Evolutionary conservation across 2,888 invertebrate genomes (phyloP), one percentile per base, ranked within the genome.

Genomic region (Pristionchus exspectatus): DNA sequence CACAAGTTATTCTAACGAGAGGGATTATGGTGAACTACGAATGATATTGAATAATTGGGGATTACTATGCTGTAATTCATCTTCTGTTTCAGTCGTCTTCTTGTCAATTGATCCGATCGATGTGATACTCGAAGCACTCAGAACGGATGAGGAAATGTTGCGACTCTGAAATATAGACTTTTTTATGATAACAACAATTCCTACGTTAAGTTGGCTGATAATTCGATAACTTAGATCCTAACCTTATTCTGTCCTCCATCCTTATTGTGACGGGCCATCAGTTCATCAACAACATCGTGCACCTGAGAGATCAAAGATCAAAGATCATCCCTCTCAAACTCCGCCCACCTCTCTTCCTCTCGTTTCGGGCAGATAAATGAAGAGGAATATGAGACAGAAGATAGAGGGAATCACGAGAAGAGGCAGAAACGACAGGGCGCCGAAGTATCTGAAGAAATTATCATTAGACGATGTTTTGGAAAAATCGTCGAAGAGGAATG

Each of bases 381-480:
- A 89, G 30, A 93, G 88, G 87, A 92, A 91, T 24, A 91, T 33
- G 59, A 92, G 69, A 63, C 91, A 93, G 72, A 93, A 24, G 21
- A 54, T 81, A 33, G 90, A 92, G 21, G 90, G 91, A 50, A 91
- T 85, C 84, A 91, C 89, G 81, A 93, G 89, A 16, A 93, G 87
- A 18, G 93, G 93, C 24, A 93, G 84, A 88, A 93, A 93, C 1
- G 92, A 90, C 90, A 93, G 91, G 1, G 91, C 91, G 14, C 90
- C 90, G 85, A 93, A 90, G 38, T 77, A 38, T n/a, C 30, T 81
- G 63, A 85, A 85, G 10, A 16, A 85, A 14, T 85, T 4, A 3
- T 16, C 50, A 81, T 81, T 81, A 77, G 38, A 24, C 18, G 18
- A 77, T 24, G n/a, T 81, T 81, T 81, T 2, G 27, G 50, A 81